A percentile compares a stretch with the other conserved stretches of the same genome.
These are phyloP conservation scores for Noctua janthina DNA, from an alignment of 2,888 invertebrate species.

Conservation along the genomic window DNA sequence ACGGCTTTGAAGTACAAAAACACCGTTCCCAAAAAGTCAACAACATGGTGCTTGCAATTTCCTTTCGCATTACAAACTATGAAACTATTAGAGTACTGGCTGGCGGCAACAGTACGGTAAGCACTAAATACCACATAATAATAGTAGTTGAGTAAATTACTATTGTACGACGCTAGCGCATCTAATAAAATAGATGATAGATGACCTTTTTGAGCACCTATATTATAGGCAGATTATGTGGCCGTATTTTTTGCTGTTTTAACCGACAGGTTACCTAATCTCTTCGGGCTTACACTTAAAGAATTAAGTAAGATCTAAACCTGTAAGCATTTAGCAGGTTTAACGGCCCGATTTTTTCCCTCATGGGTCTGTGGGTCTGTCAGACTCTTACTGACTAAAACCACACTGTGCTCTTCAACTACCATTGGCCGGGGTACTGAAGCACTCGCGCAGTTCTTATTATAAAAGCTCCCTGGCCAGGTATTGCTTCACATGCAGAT, in stretches of 20 bases:
- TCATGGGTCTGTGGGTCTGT: background rate
- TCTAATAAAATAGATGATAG: slow-evolving; percentile 37
- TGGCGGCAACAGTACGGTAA: background rate
- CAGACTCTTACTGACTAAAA: background rate
- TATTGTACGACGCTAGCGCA: slow-evolving; percentile 36
- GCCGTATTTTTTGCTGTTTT: background rate
- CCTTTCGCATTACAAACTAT: background rate
- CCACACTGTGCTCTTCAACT: background rate
- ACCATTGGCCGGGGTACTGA: background rate
- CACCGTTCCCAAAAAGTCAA: background rate
- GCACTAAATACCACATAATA: slow-evolving; percentile 29
- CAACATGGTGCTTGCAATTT: background rate
- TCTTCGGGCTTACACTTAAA: background rate
- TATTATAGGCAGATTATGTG: background rate
- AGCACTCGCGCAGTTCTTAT: background rate
- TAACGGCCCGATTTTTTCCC: background rate
- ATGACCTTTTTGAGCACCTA: slow-evolving; percentile 27
- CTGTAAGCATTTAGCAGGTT: background rate
- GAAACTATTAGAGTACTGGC: slow-evolving; percentile 9
- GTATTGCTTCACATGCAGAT: background rate
- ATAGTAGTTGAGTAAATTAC: slow-evolving; percentile 22
- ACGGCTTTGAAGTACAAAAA: background rate
- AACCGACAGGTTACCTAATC: background rate
- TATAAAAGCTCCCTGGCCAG: background rate
- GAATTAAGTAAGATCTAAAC: background rate